Evolutionary conservation across 1,140 invertebrate genomes (phyloP).

Genomic region (Eubasilissa regina): DNA sequence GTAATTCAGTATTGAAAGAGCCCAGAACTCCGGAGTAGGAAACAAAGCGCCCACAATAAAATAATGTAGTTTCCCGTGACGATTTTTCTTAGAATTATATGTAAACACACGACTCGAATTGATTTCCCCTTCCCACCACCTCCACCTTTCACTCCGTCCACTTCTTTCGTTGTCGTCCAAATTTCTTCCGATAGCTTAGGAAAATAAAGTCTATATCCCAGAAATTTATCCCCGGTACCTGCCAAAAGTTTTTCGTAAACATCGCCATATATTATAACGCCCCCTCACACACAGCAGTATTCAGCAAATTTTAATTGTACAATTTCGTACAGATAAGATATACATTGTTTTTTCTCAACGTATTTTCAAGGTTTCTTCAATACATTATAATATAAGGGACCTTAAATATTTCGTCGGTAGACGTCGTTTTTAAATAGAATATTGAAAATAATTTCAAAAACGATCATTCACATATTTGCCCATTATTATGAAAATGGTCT

Average conservation of each 20-base stretch:
- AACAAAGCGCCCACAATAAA: constrained; percentile 19
- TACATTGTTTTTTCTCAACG: too few relatives aligned
- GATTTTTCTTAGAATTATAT: constrained; percentile 31
- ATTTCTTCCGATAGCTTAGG: constrained; percentile 8
- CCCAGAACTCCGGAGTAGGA: neutral
- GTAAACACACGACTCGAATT: constrained; percentile 36
- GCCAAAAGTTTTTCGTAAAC: constrained; percentile 59
- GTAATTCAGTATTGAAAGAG: neutral
- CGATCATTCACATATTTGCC: too few relatives aligned
- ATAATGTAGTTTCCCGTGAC: constrained; percentile 2
- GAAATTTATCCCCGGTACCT: constrained; percentile 57
- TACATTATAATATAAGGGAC: too few relatives aligned
- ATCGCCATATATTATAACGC: constrained; percentile 53
- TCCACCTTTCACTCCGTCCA: neutral
- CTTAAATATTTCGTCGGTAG: too few relatives aligned
- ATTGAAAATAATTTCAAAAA: too few relatives aligned
- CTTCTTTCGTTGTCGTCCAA: constrained; percentile 7
- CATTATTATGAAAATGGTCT: too few relatives aligned
- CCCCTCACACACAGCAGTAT: neutral
- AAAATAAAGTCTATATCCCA: constrained; percentile 39
- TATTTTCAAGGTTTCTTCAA: too few relatives aligned
- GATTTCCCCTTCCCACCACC: constrained; percentile 27
- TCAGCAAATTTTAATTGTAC: too few relatives aligned
- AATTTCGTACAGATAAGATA: too few relatives aligned
- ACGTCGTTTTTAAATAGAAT: too few relatives aligned